Base-by-base conservation (phyloP, 1,140 invertebrate species). In the Papilio glaucus region DNA sequence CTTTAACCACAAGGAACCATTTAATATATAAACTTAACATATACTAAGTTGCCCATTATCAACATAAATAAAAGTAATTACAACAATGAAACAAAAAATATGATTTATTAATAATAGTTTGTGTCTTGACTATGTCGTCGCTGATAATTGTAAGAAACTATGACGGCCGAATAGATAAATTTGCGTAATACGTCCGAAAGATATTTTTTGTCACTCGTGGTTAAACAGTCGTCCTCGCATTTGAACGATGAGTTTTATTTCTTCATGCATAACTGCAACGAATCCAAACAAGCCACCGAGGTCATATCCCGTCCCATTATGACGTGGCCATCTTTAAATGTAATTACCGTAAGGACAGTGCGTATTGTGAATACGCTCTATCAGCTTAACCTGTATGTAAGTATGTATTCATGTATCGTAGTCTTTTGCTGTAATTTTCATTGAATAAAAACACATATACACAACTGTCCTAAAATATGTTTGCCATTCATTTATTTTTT, bases 291-390 rank as follows among this genome's bases (percentile, higher is more conserved):
- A 57, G 21, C 21, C 9, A 57, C 49, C 21, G 49, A 57, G 49
- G 21, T 24, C 49, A 21, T 57, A 57, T 57, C 21, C 45, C 45
- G 49, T 57, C 4, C 49, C 12, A 57, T 57, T 57, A 57, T 57
- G 49, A 57, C 49, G 4, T 57, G 21, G 9, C 49, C 49, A 24
- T 57, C 49, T 57, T 24, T 57, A 26, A 57, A 57, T 57, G 49
- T 24, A 10, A 24, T 21, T 12, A 15, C 15, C 15, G 18, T 53
- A 21, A 57, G 49, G 21, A 8, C 18, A 7, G 9, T 4, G 21
- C 24, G 49, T 24, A 57, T 24, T 57, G 29, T 57, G 24, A 45
- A 18, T 8, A 26, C 10, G 4, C 21, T 57, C 24, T 57, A 57
- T 18, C 18, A 33, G 29, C 18, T 21, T 18, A 49, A 49, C 45